Base-by-base conservation (phyloP, 37 sponge, comb jelly and placozoan species). In the Halichondria panicea region DNA sequence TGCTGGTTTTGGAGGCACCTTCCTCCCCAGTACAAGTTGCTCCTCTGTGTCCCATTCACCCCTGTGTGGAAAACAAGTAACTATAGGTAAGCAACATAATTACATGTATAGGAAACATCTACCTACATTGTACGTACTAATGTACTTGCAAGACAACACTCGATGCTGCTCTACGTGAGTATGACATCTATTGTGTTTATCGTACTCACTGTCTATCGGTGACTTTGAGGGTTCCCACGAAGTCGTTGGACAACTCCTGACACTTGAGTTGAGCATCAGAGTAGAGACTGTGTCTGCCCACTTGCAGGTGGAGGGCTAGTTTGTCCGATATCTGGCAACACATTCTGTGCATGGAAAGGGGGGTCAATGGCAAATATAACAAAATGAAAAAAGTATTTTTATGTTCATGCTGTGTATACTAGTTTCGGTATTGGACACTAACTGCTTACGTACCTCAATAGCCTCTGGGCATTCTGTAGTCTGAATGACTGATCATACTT, bases 401-500 rank as follows among this genome's bases (percentile, higher is more conserved):
- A 31, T 18, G 15, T 13, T 3, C 6, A 19, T 2, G 13, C 15
- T 1, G 25, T 39, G 59, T 9, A 36, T 27, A 38, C 27, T 43
- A 30, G 56, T 25, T 25, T 55, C 56, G 56, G 22, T 55, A 67
- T 4, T 36, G 40, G 6, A 8, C 8, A 35, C 7, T 30, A 65
- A 36, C 40, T 11, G 35, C 40, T 5, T 28, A 72, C 76, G 64
- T 38, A 90, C 91, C 53, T 80, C 25, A 90, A 61, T 15, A 90
- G 81, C 33, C 85, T 36, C 21, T 30, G 42, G 0, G 86, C 77
- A 81, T 80, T 84, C 42, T 76, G 72, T 7, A 78, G 34, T 25
- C 85, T 60, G 68, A 90, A 90, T 28, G 34, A 37, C n/a, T 36
- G 55, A 31, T 84, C 91, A 64, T 44, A 90, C 42, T 84, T 90